Evolutionary conservation across 2,797 vertebrate genomes (phyloP).

Genomic region (Lagorchestes hirsutus): DNA sequence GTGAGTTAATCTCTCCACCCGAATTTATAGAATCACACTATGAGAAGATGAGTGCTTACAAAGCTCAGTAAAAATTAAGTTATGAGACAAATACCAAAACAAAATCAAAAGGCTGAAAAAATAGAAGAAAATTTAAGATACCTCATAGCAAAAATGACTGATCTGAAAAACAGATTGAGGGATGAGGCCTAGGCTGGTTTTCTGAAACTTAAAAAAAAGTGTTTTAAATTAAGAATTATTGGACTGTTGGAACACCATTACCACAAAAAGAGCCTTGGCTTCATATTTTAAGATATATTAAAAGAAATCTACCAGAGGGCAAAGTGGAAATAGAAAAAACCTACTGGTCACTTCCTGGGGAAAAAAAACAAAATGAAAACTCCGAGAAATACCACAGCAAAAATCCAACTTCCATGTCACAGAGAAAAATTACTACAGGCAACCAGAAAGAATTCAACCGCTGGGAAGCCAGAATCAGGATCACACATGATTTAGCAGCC

Average conservation of each 20-base stretch:
- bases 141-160: background rate
- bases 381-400: background rate
- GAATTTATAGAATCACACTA: constrained; percentile 71
- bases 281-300: too few species aligned
- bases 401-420: background rate
- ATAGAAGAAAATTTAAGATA: background rate
- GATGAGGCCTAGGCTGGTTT: background rate
- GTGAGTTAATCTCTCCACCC: constrained; percentile 72
- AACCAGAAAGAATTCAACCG: background rate
- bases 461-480: background rate
- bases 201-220: background rate
- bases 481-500: background rate
- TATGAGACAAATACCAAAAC: constrained; percentile 44
- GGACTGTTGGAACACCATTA: background rate
- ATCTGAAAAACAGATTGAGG: background rate
- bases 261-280: background rate
- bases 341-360: background rate
- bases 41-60: constrained; percentile 71
- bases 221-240: background rate
- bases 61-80: constrained; percentile 41
- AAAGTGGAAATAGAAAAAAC: background rate
- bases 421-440: background rate
- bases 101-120: background rate
- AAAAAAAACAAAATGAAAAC: background rate
- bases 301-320: background rate